Conservation (phyloP, 37 sponge, comb jelly and placozoan genomes). For the Oscarella lobularis region DNA sequence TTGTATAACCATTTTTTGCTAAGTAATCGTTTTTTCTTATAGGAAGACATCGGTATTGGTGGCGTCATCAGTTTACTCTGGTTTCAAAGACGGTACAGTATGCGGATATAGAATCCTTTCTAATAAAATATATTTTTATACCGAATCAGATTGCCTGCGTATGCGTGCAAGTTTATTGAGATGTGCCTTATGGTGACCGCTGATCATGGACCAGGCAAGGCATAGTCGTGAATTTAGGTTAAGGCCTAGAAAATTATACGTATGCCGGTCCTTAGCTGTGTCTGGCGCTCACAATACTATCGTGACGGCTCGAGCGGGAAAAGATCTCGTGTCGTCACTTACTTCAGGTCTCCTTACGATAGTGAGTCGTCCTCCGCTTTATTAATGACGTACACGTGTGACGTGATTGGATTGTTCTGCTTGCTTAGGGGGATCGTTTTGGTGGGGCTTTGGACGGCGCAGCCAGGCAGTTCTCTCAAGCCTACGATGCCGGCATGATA, state of each 20-base stretch:
- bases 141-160: conserved; percentile 52
- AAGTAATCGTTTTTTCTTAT: not conserved
- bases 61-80: conserved; percentile 90
- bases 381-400: no score
- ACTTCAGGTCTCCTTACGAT: conserved; percentile 89
- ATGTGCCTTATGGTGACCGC: conserved; percentile 96
- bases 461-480: conserved; percentile 73
- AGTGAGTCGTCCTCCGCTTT: conserved; percentile 19
- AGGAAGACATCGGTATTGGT: conserved; percentile 87
- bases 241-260: not conserved
- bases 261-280: conserved; percentile 36
- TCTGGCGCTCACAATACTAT: conserved; percentile 99
- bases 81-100: conserved; percentile 80
- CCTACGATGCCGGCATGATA: conserved; percentile 71
- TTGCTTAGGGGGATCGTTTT: conserved; percentile 69
- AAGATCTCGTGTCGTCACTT: conserved; percentile 91
- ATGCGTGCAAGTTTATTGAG: conserved; percentile 92
- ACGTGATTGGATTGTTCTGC: not conserved
- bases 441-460: conserved; percentile 96
- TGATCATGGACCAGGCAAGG: conserved; percentile 77
- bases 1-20: not conserved
- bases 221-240: not conserved
- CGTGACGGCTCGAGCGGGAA: conserved; percentile 85
- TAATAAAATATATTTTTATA: not conserved
- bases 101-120: not conserved